phyloP scores from a whole-genome alignment of 2,888 invertebrate species.

The Pyrrhosoma nymphula region DNA sequence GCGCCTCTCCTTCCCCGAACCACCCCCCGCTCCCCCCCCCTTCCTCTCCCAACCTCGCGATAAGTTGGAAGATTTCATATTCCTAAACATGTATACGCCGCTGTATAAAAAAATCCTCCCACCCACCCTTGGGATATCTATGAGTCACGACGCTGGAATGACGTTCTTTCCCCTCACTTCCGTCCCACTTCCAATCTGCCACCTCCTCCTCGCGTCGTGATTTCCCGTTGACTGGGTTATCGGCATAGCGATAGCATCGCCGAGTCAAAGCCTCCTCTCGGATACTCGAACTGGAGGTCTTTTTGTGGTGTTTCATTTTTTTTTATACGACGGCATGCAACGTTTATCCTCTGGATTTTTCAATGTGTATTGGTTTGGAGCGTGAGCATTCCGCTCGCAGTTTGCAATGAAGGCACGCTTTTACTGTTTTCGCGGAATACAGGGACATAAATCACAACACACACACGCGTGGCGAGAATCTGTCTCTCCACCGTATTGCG shows the following conservation, averaged over 20 bases:
- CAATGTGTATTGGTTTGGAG: neutral
- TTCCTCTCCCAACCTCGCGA: neutral
- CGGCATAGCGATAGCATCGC: neutral
- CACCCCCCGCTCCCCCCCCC: neutral
- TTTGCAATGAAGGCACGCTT: neutral
- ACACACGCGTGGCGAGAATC: neutral
- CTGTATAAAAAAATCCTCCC: too few species aligned
- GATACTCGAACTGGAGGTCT: neutral
- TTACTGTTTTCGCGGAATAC: neutral
- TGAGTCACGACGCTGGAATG: too few species aligned
- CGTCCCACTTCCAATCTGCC: neutral
- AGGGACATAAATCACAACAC: neutral
- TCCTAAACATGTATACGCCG: neutral
- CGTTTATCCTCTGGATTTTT: neutral
- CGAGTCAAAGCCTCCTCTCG: neutral
- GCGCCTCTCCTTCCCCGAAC: neutral
- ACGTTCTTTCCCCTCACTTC: too few species aligned
- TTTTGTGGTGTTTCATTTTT: neutral
- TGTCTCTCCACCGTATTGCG: neutral
- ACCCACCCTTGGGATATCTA: too few species aligned
- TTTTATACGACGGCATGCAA: too few species aligned
- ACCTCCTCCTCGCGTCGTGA: neutral
- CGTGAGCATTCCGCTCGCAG: neutral
- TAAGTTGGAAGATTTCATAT: neutral
- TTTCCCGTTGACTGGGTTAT: neutral